Conservation (phyloP, 2,888 invertebrate genomes). For the Xestoiulus laeticollis region DNA sequence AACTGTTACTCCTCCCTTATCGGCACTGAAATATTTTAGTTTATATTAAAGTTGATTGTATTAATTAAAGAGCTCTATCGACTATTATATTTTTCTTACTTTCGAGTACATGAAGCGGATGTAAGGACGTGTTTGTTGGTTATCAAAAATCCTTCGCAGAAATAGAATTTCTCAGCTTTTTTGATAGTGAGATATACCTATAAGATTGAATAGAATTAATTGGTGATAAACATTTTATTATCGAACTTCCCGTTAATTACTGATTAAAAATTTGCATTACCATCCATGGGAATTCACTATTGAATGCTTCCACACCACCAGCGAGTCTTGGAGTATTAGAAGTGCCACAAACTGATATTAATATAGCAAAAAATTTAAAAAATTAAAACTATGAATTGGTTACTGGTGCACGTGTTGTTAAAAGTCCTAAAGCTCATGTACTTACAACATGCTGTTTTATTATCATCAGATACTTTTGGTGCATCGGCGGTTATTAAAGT, state of each 20-base stretch:
- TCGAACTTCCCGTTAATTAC: neutral
- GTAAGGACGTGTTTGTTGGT: slow-evolving; percentile 49
- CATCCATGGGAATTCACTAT: slow-evolving; percentile 84
- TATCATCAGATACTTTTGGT: neutral
- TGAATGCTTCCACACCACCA: slow-evolving; percentile 81
- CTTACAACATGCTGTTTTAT: neutral
- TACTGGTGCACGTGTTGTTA: too few relatives aligned
- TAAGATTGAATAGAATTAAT: neutral
- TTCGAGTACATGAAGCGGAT: neutral
- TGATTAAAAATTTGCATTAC: slow-evolving; percentile 59
- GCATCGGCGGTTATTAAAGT: neutral
- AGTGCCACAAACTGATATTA: slow-evolving; percentile 42
- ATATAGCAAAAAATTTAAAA: neutral
- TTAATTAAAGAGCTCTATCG: neutral
- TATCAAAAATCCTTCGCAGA: slow-evolving; percentile 48
- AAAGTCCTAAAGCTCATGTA: neutral
- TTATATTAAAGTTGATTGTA: neutral
- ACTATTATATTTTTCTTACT: neutral
- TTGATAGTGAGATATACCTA: slow-evolving; percentile 71
- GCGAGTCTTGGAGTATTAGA: slow-evolving; percentile 71
- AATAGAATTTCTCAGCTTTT: slow-evolving; percentile 74
- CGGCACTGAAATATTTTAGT: neutral
- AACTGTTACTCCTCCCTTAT: slow-evolving; percentile 70
- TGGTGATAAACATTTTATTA: neutral
- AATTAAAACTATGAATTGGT: neutral